Evolutionary conservation across 2,888 invertebrate species (phyloP).

Genomic region (Phortica okadai): DNA sequence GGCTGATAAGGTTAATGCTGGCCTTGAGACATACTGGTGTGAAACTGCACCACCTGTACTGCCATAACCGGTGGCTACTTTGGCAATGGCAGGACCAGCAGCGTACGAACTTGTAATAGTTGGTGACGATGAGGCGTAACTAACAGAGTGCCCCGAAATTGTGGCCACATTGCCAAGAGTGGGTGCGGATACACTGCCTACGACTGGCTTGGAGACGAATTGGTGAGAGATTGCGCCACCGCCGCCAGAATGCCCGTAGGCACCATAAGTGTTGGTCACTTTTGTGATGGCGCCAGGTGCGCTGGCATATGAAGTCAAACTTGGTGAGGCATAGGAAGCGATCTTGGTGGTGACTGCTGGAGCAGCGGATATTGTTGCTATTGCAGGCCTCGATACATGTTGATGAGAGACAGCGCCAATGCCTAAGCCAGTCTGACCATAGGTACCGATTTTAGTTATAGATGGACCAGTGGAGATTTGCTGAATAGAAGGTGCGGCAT

Average conservation of each 20-base stretch:
- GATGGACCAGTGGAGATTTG: slow-evolving; percentile 38
- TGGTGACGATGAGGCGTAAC: slow-evolving; percentile 34
- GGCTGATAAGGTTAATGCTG: slow-evolving; percentile 45
- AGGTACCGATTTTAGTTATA: slow-evolving; percentile 44
- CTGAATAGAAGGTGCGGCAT: slow-evolving; percentile 42
- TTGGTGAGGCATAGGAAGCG: slow-evolving; percentile 46
- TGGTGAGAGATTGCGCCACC: slow-evolving; percentile 56
- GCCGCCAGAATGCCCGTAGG: slow-evolving; percentile 49
- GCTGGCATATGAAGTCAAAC: slow-evolving; percentile 39
- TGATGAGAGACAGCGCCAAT: slow-evolving; percentile 58
- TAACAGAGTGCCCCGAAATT: slow-evolving; percentile 47
- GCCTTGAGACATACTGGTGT: slow-evolving; percentile 59
- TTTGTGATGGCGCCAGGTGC: slow-evolving; percentile 46
- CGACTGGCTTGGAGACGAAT: slow-evolving; percentile 57
- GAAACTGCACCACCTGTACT: slow-evolving; percentile 39
- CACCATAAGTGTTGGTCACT: slow-evolving; percentile 58
- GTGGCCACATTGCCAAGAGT: slow-evolving; percentile 55
- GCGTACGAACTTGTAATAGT: slow-evolving; percentile 50
- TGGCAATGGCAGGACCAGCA: slow-evolving; percentile 47
- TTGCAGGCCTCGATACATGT: slow-evolving; percentile 63
- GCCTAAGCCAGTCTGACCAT: slow-evolving; percentile 26
- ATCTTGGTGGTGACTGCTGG: slow-evolving; percentile 50
- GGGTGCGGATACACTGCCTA: slow-evolving; percentile 35
- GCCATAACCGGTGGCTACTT: slow-evolving; percentile 49
- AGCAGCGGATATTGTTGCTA: slow-evolving; percentile 43